Conservation (phyloP, 2,113 vertebrate species). For the Plectropomus leopardus region DNA sequence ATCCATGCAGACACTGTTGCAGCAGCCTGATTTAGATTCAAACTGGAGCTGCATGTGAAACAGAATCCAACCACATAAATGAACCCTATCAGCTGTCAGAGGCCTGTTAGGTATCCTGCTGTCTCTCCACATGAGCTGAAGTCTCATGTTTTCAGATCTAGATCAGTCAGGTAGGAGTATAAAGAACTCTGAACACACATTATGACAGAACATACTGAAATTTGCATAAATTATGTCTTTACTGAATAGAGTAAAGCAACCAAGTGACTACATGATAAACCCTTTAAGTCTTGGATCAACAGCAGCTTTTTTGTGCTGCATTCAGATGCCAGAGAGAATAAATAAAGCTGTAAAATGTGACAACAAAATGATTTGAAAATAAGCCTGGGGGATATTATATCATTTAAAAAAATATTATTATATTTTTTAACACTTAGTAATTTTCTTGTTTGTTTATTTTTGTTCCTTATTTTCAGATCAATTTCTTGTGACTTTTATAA, state of each 20-base stretch:
- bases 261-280: background rate
- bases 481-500: too few species aligned
- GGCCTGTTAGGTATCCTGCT: conserved; percentile 8
- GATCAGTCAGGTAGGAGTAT: background rate
- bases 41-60: conserved; percentile 35
- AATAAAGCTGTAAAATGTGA: too few species aligned
- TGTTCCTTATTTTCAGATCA: too few species aligned
- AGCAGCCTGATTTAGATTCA: conserved; percentile 25
- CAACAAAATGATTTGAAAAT: too few species aligned
- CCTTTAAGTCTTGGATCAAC: too few species aligned
- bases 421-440: too few species aligned
- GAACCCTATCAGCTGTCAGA: conserved; percentile 13
- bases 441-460: too few species aligned
- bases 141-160: conserved; percentile 1
- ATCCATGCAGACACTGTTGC: background rate
- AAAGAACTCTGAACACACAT: background rate
- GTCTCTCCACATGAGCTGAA: background rate
- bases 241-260: background rate
- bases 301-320: too few species aligned
- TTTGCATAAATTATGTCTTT: background rate
- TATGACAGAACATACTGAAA: background rate
- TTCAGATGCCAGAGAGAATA: too few species aligned
- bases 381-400: too few species aligned
- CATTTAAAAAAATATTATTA: too few species aligned
- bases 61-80: conserved; percentile 15